A percentile compares a stretch with the other conserved stretches of the same genome.
These are phyloP conservation scores for Hephaestus fuliginosus DNA, from an alignment of 2,797 vertebrate species.

Conservation along the genomic window DNA sequence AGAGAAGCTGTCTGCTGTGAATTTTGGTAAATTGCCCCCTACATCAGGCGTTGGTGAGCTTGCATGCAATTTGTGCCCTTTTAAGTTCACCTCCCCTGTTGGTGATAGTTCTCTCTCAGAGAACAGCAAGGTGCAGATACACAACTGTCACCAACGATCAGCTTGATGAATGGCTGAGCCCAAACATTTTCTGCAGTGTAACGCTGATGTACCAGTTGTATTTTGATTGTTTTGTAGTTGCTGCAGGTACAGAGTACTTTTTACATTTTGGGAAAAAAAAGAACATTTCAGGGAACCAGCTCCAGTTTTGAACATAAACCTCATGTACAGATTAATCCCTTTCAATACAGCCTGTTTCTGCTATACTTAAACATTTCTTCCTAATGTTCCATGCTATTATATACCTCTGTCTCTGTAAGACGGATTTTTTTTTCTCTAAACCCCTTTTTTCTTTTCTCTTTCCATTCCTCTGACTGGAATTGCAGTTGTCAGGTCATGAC, in stretches of 20 bases:
- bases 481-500: conserved; percentile 25
- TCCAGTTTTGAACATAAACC: not conserved
- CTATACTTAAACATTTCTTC: not conserved
- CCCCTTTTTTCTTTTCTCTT: conserved; percentile 3
- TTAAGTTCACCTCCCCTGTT: not conserved
- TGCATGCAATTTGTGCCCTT: too few relatives aligned
- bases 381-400: not conserved
- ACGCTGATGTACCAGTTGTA: not conserved
- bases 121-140: too few relatives aligned
- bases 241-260: not conserved
- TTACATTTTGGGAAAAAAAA: not conserved
- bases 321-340: not conserved
- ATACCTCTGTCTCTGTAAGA: not conserved
- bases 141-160: not conserved
- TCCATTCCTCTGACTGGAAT: conserved; percentile 33
- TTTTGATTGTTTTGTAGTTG: not conserved
- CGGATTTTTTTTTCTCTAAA: conserved; percentile 50
- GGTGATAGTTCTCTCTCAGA: not conserved
- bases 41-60: not conserved
- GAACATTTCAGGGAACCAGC: not conserved
- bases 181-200: not conserved
- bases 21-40: not conserved
- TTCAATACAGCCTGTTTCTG: not conserved
- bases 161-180: not conserved
- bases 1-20: not conserved